These are phyloP conservation scores for Trachymyrmex cornetzi DNA, from an alignment of 1,140 invertebrate genomes.

Conservation along the genomic window DNA sequence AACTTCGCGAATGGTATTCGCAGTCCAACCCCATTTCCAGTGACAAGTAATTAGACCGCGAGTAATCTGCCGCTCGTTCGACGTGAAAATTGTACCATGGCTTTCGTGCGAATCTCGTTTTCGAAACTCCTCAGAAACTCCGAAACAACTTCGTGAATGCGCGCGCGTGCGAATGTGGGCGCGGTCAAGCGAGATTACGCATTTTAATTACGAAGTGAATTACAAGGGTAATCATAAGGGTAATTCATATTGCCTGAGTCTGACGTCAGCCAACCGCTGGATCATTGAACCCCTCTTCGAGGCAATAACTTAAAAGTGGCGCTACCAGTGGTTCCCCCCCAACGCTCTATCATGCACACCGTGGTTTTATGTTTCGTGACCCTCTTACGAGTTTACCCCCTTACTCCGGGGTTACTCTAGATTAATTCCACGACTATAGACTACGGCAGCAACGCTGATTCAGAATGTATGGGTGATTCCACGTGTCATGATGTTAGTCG, in stretches of 20 bases:
- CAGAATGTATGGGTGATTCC: slow-evolving; percentile 45
- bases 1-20: slow-evolving; percentile 39
- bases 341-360: slow-evolving; percentile 1
- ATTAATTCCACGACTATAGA: slow-evolving; percentile 57
- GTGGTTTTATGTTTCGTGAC: slow-evolving; percentile 65
- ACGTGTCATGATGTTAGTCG: slow-evolving; percentile 33
- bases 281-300: slow-evolving; percentile 34
- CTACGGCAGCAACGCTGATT: slow-evolving; percentile 26
- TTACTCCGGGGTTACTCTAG: slow-evolving; percentile 12
- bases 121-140: slow-evolving; percentile 57
- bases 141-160: slow-evolving; percentile 40
- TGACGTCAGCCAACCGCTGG: slow-evolving; percentile 58
- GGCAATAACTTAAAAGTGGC: slow-evolving; percentile 65
- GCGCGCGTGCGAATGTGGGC: slow-evolving; percentile 28
- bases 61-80: slow-evolving; percentile 60
- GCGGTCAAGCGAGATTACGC: slow-evolving; percentile 69
- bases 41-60: slow-evolving; percentile 62
- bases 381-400: slow-evolving; percentile 47
- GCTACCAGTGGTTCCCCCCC: background rate
- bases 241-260: background rate
- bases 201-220: slow-evolving; percentile 68
- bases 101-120: slow-evolving; percentile 42
- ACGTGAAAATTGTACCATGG: slow-evolving; percentile 57
- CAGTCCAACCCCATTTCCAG: slow-evolving; percentile 49
- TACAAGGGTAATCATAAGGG: slow-evolving; percentile 36